These are phyloP conservation scores for Onthophagus taurus DNA, from an alignment of 1,140 invertebrate genomes.

Conservation along the genomic window DNA sequence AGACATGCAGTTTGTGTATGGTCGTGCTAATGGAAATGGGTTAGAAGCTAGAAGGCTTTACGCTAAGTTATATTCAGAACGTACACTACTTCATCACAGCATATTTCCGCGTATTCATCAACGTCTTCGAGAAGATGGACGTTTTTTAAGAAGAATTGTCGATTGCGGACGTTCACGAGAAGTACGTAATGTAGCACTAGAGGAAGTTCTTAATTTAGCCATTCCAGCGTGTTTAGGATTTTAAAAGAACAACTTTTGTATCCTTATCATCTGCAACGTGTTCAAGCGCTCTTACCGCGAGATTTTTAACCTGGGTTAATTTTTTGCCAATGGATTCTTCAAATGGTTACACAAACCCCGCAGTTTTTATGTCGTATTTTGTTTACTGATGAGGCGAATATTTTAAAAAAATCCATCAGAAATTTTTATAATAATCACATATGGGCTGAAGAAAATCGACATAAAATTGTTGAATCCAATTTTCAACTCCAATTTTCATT, in stretches of 20 bases:
- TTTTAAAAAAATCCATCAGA: conserved; percentile 13
- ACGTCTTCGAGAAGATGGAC: too few relatives aligned
- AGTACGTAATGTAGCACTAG: too few relatives aligned
- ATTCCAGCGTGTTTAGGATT: conserved; percentile 7
- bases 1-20: too few relatives aligned
- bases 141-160: too few relatives aligned
- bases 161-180: too few relatives aligned
- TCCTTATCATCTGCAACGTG: conserved; percentile 14
- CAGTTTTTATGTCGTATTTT: conserved; percentile 3
- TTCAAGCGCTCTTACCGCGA: conserved; percentile 12
- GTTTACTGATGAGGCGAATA: conserved; percentile 13
- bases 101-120: too few relatives aligned
- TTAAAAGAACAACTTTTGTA: conserved; percentile 17
- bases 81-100: too few relatives aligned
- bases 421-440: conserved; percentile 14
- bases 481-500: conserved; percentile 12
- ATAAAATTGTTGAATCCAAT: conserved; percentile 10
- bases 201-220: too few relatives aligned
- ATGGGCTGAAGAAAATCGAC: conserved; percentile 15
- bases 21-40: too few relatives aligned
- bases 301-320: conserved; percentile 12
- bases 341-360: conserved; percentile 1
- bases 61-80: too few relatives aligned
- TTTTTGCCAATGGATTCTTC: conserved; percentile 13
- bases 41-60: too few relatives aligned